Evolutionary conservation across 92 coral and sea anemone genomes (phyloP), one percentile per base, ranked within the genome.

Genomic region (Blastomussa wellsi): DNA sequence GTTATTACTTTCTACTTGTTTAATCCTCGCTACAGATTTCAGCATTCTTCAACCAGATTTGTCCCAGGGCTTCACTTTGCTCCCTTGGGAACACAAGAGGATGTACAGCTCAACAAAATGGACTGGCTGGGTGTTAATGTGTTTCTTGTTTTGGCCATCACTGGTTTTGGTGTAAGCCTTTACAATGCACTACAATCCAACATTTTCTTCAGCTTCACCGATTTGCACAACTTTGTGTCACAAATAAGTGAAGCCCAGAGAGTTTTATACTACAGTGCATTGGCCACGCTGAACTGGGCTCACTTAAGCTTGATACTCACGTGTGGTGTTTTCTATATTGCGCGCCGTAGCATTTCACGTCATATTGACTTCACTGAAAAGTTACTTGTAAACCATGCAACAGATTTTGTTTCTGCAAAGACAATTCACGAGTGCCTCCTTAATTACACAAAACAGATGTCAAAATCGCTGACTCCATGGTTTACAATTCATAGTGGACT

Each of bases 301-400:
- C 88, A 89, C 49, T 42, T 86, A 11, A 77, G 92, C 62, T 86
- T 80, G 0, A 92, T 84, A 19, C 82, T 87, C 19, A 84, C 91
- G 32, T 92, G 92, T 24, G 90, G 95, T 67, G 57, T 81, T 65
- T 92, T 92, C 79, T 90, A 86, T 47, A 80, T 92, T 66, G 83
- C 84, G n/a, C 87, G 93, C 32, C 88, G 87, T 82, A 88, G 90
- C 57, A 83, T 89, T 49, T 76, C 81, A 1, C 83, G 85, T 47
- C 95, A 92, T 71, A 79, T 92, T 39, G 92, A 88, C 48, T 87
- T 78, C 60, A 89, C 88, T 36, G 92, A 92, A 72, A 82, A 83
- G 24, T 35, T 84, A 38, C 87, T 92, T 38, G 10, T 86, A 10
- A 78, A 35, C 38, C 38, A 71, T 42, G 92, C 91, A 10, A 82